Percentiles rank a stretch among this genome's conserved stretches.
Evolutionary conservation across 2,113 vertebrate species (phyloP).

Genomic region (Macheiramphus alcinus): DNA sequence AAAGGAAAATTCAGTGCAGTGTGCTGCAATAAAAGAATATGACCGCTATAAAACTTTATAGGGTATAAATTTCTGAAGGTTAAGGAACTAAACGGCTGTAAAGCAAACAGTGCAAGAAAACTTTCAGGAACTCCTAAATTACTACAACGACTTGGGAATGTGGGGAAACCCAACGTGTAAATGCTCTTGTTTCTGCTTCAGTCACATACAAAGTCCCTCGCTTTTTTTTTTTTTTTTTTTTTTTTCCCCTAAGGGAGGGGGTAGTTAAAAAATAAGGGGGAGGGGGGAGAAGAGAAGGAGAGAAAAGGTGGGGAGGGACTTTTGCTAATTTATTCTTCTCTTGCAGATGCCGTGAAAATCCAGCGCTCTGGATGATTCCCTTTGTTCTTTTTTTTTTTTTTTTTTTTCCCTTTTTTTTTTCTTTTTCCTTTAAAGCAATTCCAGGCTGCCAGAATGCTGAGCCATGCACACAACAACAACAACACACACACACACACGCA

Average conservation of each 20-base stretch:
- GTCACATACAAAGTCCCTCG: background rate
- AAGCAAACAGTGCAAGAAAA: slow-evolving; percentile 90
- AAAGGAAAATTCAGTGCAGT: slow-evolving; percentile 83
- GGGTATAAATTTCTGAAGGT: slow-evolving; percentile 99
- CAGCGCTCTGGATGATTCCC: slow-evolving; percentile 58
- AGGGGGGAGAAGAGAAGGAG: background rate
- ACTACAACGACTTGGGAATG: slow-evolving; percentile 41
- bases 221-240: no score
- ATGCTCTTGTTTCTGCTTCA: background rate
- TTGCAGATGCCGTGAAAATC: slow-evolving; percentile 67
- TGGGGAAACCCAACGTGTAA: slow-evolving; percentile 29
- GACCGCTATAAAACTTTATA: slow-evolving; percentile 99
- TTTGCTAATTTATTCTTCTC: slow-evolving; percentile 45
- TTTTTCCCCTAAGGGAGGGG: fast-evolving
- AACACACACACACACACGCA: background rate
- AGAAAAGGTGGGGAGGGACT: background rate
- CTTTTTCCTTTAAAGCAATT: slow-evolving; percentile 28
- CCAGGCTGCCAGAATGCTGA: slow-evolving; percentile 65
- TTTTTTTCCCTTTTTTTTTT: slow-evolving; percentile 21
- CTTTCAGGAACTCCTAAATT: slow-evolving; percentile 79
- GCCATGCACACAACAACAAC: slow-evolving; percentile 53
- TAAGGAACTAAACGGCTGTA: slow-evolving; percentile 98
- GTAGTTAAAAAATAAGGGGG: background rate
- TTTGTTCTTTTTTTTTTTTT: slow-evolving; percentile 80
- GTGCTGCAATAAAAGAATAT: slow-evolving; percentile 98